These are phyloP conservation scores for Himalopsyche tibetana DNA, from an alignment of 2,888 invertebrate genomes.

Conservation along the genomic window DNA sequence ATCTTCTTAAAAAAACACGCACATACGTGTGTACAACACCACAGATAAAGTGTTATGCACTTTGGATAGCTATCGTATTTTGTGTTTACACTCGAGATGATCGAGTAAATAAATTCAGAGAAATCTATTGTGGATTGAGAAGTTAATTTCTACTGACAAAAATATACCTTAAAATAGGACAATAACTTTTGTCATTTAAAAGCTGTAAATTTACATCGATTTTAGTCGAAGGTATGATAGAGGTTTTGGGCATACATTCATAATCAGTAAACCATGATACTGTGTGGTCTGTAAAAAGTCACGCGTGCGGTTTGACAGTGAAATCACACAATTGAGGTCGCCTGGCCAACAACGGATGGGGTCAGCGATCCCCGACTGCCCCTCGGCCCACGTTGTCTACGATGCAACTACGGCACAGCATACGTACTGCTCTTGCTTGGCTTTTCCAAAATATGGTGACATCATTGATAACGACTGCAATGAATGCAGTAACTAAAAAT, in stretches of 20 bases:
- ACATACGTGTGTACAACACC: too few relatives aligned
- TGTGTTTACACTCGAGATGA: too few relatives aligned
- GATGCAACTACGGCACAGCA: too few relatives aligned
- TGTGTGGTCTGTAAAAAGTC: not conserved
- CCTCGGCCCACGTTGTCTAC: not conserved
- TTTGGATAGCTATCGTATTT: too few relatives aligned
- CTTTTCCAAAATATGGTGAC: not conserved
- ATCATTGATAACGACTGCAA: not conserved
- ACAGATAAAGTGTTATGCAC: too few relatives aligned
- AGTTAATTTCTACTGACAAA: too few relatives aligned
- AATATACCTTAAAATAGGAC: not conserved
- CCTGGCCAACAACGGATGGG: slow-evolving; percentile 15
- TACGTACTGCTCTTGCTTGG: too few relatives aligned
- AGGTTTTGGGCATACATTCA: not conserved
- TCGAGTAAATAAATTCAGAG: too few relatives aligned
- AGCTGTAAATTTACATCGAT: not conserved
- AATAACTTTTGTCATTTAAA: not conserved
- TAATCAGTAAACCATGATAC: not conserved
- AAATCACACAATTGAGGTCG: slow-evolving; percentile 40
- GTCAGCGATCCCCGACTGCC: slow-evolving; percentile 32
- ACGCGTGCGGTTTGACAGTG: slow-evolving; percentile 42
- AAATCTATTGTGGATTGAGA: too few relatives aligned
- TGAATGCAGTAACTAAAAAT: not conserved
- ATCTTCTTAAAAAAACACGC: too few relatives aligned
- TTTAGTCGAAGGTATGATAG: not conserved